Percentiles rank a stretch among this genome's conserved stretches.
Conservation (phyloP, 2,113 vertebrate species). For the Vidua macroura region DNA sequence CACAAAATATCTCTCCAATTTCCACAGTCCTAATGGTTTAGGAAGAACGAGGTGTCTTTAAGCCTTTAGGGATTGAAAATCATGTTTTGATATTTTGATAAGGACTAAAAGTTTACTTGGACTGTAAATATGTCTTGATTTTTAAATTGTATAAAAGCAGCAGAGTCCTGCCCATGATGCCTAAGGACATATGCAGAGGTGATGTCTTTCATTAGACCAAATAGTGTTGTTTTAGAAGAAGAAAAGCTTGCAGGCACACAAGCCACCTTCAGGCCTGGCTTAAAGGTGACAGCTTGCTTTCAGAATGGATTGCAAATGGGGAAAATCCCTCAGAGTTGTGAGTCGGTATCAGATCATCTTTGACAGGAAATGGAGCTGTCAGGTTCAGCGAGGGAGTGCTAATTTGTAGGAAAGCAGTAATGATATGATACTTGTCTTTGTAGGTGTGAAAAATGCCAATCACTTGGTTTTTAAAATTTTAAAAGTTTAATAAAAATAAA, state of each 20-base stretch:
- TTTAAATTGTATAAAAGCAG: not conserved
- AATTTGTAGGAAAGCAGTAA: not conserved
- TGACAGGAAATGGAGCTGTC: not conserved
- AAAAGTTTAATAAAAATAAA: no score
- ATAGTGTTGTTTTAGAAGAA: not conserved
- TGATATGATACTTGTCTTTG: not conserved
- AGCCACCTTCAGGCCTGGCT: not conserved
- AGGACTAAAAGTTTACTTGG: not conserved
- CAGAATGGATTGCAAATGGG: not conserved
- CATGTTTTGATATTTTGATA: not conserved
- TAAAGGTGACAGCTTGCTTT: not conserved
- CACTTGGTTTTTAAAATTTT: no score
- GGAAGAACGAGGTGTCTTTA: not conserved
- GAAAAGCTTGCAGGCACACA: not conserved
- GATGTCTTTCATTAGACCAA: not conserved
- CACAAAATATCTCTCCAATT: not conserved
- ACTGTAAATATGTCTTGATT: not conserved
- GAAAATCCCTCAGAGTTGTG: not conserved
- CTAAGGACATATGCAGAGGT: not conserved
- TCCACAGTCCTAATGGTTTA: not conserved
- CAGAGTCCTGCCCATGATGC: not conserved
- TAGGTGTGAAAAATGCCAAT: no score
- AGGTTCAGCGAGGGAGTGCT: not conserved
- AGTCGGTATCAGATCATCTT: not conserved
- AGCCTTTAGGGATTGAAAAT: not conserved